Base-by-base conservation (phyloP, 35 echinoderm and acorn worm genomes). In the Chiridota heheva region DNA sequence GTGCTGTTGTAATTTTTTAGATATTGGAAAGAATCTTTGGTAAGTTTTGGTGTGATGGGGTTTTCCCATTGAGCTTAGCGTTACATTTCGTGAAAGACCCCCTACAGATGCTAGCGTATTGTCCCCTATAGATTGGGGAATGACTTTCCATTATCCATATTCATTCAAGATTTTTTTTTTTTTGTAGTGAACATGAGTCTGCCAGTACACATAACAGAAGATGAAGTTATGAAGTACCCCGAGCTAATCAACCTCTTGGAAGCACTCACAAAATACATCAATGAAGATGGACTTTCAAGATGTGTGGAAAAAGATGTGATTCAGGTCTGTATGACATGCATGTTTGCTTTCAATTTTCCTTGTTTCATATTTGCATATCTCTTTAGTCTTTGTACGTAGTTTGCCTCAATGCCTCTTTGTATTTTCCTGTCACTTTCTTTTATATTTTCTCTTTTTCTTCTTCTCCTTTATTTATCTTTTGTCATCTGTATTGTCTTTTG, bases 141-240 rank as follows among this genome's bases (percentile, higher is more conserved):
- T 53, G 48, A 10, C 48, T 53, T 10, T n/a, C n/a, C n/a, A n/a
- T n/a, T n/a, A n/a, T n/a, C n/a, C n/a, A n/a, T n/a, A n/a, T 53
- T 22, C 48, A 53, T 53, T 3, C 33, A 76, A 5, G 16, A 24
- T 48, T n/a, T 36, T 18, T 78, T 61, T 60, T 22, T 44, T 73
- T 81, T 53, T 74, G 43, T 60, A 97, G 93, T 97, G 8, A 97
- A 97, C 64, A 97, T 97, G 93, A 91, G 80, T 65, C 48, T 91
- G 44, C 93, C 93, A 26, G 73, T 86, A 16, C 93, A 97, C 48
- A 22, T 97, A 3, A 91, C 70, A 28, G 84, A 58, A 1, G 80
- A 57, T 41, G 93, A 97, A 67, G 74, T 74, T 40, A 77, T 84
- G 45, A 81, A 88, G 63, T 87, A 91, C 51, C 84, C 88, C 66